Base-by-base conservation (phyloP, 2,888 invertebrate species). In the Pherbina coryleti region DNA sequence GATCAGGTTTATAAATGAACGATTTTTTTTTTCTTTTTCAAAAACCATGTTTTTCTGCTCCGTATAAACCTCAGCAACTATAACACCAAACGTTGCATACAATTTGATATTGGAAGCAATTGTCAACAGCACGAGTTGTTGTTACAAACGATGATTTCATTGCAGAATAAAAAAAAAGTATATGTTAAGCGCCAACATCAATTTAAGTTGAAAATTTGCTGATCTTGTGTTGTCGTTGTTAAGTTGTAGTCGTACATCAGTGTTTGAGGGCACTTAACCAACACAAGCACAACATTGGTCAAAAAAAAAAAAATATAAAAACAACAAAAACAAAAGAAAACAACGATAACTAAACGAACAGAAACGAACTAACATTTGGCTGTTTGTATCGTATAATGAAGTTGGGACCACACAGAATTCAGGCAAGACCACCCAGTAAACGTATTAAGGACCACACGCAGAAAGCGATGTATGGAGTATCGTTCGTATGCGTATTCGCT, bases 381-480 rank as follows among this genome's bases (percentile, higher is more conserved):
- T 44, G 44, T 44, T 44, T 44, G 44, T 14, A 44, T 44, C 44
- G 44, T 14, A 44, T 44, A 44, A 44, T 44, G 44, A 44, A 74
- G 34, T 19, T 17, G 57, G 31, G 74, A 74, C 74, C 74, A 74
- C 74, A 72, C 72, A 72, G 17, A 34, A 7, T 28, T 64, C 64
- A 51, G 49, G 31, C 66, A 34, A 28, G 74, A 66, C 66, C 74
- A 74, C 74, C 74, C 74, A 66, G 51, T 53, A 66, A 66, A 66
- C 53, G 74, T 66, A 74, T 74, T 74, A 74, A 74, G 74, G 74
- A 74, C 74, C 74, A 74, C 74, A 74, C 74, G 22, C 72, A 60
- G 57, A 17, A 64, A 64, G 31, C 51, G 19, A 66, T 44, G 62
- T 37, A 67, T 67, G 67, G 62, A 49, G 51, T 17, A 31, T 53